These are phyloP conservation scores for Melanophora roralis DNA, from an alignment of 2,888 invertebrate genomes.

Conservation along the genomic window DNA sequence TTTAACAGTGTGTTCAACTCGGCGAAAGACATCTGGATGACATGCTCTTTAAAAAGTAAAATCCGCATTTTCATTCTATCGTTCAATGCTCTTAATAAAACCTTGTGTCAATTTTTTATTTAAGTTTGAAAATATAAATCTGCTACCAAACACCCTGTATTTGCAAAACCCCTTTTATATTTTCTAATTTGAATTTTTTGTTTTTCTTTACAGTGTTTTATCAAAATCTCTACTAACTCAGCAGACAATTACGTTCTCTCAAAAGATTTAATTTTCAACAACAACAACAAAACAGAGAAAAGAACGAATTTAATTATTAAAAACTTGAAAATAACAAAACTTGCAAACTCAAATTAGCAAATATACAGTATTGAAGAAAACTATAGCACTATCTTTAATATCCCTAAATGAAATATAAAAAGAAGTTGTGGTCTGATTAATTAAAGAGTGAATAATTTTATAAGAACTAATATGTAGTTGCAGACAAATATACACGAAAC, in stretches of 20 bases:
- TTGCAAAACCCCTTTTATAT: too few species aligned
- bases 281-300: conserved; percentile 44
- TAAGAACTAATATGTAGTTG: conserved; percentile 47
- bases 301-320: conserved; percentile 58
- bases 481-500: conserved; percentile 4
- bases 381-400: conserved; percentile 24
- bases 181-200: background rate
- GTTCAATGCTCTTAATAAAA: too few species aligned
- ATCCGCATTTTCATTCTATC: too few species aligned
- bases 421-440: conserved; percentile 62
- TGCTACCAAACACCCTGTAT: too few species aligned
- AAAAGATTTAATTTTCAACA: conserved; percentile 31
- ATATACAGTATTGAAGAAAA: conserved; percentile 55
- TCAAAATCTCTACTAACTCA: conserved; percentile 24
- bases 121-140: too few species aligned
- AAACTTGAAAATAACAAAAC: conserved; percentile 27
- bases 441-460: conserved; percentile 62
- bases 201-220: conserved; percentile 41
- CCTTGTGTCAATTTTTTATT: too few species aligned
- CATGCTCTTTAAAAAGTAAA: too few species aligned
- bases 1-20: too few species aligned
- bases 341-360: conserved; percentile 47
- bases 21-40: too few species aligned
- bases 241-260: conserved; percentile 46
- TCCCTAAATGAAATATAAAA: conserved; percentile 36